Conservation (phyloP, 2,797 vertebrate species). For the Sebastes trivittatus region DNA sequence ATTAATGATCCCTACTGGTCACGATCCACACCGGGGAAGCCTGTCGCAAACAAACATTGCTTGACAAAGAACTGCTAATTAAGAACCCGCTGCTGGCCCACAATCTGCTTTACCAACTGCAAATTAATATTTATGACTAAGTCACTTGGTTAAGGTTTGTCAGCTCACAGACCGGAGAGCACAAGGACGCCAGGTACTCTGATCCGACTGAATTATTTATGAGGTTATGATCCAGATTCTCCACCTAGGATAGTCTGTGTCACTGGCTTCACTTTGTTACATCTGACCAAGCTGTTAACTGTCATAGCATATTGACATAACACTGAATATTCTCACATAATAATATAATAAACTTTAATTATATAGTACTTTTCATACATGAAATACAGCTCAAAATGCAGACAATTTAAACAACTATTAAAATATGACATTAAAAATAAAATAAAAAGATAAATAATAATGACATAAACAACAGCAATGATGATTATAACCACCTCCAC, state of each 20-base stretch:
- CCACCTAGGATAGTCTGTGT: background rate
- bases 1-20: conserved; percentile 74
- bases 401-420: no score
- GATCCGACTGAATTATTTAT: conserved; percentile 47
- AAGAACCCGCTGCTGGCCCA: conserved; percentile 24
- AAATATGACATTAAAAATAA: background rate
- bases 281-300: conserved; percentile 16
- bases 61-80: conserved; percentile 58
- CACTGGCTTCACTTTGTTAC: conserved; percentile 6
- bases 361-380: background rate
- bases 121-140: conserved; percentile 51
- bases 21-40: conserved; percentile 41
- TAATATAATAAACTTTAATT: background rate
- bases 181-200: conserved; percentile 38
- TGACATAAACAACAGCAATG: background rate
- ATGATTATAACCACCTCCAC: background rate
- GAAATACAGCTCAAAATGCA: background rate
- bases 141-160: conserved; percentile 29
- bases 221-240: conserved; percentile 35
- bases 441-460: background rate
- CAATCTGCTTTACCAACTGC: conserved; percentile 39
- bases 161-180: background rate
- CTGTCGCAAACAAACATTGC: conserved; percentile 56
- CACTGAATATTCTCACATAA: background rate
- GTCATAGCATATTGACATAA: background rate